Base-by-base conservation (phyloP, 2,888 invertebrate genomes). In the Tetranychus piercei region DNA sequence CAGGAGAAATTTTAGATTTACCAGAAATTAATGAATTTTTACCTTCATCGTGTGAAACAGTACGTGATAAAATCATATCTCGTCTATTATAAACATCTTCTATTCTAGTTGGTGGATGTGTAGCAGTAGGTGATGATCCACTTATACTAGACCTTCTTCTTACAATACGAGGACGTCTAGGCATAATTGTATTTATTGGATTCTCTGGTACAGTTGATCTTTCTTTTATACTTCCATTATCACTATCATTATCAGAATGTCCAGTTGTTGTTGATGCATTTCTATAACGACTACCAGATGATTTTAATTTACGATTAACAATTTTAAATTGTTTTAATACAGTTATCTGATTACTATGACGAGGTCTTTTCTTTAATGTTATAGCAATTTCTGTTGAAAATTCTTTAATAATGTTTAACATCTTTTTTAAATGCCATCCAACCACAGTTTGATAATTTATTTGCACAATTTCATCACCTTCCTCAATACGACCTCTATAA, bases 381-480 rank as follows among this genome's bases (percentile, higher is more conserved):
- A 93, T 82, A 73, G 90, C 86, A 73, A 91, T 88, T 81, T 91
- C 90, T n/a, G 89, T 88, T 20, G 89, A 23, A 76, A 89, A 89
- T 80, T 90, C 90, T 79, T 88, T 87, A 78, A 84, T 79, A 76
- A 89, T 85, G 75, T 89, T 84, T 77, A 88, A 86, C 44, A 92
- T 88, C 78, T 89, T 89, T 80, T 89, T 88, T 75, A 88, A 85
- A 80, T 89, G 89, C 91, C 92, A 92, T 1, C 91, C 91, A 77
- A 91, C 84, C 79, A 87, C 86, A 69, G 86, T 86, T 79, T 87
- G 86, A 79, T 86, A 85, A 81, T 86, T 86, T 79, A 91, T 91
- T 86, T 94, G 92, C 69, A 96, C 90, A 79, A 97, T 91, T 85
- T 97, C 96, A 84, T 97, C 96, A 0, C 95, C 96, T 79, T 90